These are phyloP conservation scores for Autographa gamma DNA, from an alignment of 2,888 invertebrate species.

Conservation along the genomic window DNA sequence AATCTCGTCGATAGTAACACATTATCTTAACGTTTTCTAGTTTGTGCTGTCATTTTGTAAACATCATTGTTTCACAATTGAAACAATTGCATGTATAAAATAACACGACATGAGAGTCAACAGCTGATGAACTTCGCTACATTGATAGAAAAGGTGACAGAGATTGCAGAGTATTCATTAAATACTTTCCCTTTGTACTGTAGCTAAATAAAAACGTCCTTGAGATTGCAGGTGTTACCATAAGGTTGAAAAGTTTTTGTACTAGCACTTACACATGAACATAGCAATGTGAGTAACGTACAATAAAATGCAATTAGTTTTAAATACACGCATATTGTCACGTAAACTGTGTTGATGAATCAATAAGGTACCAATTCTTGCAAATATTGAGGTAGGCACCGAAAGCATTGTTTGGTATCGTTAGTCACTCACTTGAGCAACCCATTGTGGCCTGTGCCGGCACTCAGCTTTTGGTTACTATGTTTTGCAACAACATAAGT, in stretches of 20 bases:
- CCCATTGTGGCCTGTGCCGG: slow-evolving; percentile 57
- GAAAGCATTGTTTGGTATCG: slow-evolving; percentile 53
- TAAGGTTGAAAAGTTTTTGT: no score
- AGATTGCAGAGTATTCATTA: slow-evolving; percentile 20
- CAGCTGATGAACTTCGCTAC: slow-evolving; percentile 37
- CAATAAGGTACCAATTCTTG: slow-evolving; percentile 42
- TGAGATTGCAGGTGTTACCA: background rate
- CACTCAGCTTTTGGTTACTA: slow-evolving; percentile 36
- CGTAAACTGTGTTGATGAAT: slow-evolving; percentile 49
- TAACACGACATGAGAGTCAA: slow-evolving; percentile 37
- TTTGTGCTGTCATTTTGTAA: slow-evolving; percentile 40
- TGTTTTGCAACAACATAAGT: slow-evolving; percentile 35
- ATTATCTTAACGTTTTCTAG: slow-evolving; percentile 36
- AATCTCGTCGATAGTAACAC: slow-evolving; percentile 22
- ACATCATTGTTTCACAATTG: slow-evolving; percentile 53
- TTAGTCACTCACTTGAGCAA: slow-evolving; percentile 61
- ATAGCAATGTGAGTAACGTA: background rate
- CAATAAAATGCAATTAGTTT: slow-evolving; percentile 24
- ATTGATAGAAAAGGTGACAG: slow-evolving; percentile 20
- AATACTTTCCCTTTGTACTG: background rate
- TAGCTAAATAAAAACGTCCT: background rate
- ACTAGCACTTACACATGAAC: background rate
- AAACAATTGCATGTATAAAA: slow-evolving; percentile 53
- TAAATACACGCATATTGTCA: slow-evolving; percentile 31
- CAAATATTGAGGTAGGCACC: slow-evolving; percentile 36